Conservation (phyloP, 2,888 invertebrate genomes). For the Hemaris fuciformis region DNA sequence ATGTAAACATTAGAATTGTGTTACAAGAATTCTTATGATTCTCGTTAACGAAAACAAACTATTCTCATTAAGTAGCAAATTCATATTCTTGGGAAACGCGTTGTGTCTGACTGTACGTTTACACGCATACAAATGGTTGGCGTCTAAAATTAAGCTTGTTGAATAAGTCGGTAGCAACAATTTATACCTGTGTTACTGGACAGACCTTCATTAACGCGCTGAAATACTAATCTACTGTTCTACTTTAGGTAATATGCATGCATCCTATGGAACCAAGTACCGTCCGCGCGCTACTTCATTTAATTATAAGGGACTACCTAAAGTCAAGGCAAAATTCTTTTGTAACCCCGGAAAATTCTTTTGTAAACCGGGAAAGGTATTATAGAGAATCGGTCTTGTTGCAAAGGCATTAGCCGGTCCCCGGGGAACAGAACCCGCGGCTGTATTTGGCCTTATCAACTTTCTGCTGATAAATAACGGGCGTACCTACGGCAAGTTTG, state of each 20-base stretch:
- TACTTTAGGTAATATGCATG: conserved; percentile 10
- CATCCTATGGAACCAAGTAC: not conserved
- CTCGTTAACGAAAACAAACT: not conserved
- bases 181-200: conserved; percentile 9
- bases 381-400: not conserved
- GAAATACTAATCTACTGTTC: not conserved
- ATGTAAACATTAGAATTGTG: not conserved
- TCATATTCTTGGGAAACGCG: not conserved
- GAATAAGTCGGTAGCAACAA: not conserved
- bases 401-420: not conserved
- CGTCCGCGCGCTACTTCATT: not conserved
- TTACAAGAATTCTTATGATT: not conserved
- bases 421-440: not conserved
- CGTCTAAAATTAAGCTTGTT: conserved; percentile 9
- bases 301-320: not conserved
- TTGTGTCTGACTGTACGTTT: not conserved
- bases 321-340: not conserved
- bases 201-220: conserved; percentile 5
- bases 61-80: not conserved
- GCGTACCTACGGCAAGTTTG: not conserved
- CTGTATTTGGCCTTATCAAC: conserved; percentile 2
- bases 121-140: not conserved
- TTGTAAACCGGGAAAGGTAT: not conserved
- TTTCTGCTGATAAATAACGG: conserved; percentile 3
- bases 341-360: not conserved